Percentiles rank a stretch among this genome's conserved stretches.
phyloP scores from a whole-genome alignment of 2,113 vertebrate genomes.

The Motacilla alba region DNA sequence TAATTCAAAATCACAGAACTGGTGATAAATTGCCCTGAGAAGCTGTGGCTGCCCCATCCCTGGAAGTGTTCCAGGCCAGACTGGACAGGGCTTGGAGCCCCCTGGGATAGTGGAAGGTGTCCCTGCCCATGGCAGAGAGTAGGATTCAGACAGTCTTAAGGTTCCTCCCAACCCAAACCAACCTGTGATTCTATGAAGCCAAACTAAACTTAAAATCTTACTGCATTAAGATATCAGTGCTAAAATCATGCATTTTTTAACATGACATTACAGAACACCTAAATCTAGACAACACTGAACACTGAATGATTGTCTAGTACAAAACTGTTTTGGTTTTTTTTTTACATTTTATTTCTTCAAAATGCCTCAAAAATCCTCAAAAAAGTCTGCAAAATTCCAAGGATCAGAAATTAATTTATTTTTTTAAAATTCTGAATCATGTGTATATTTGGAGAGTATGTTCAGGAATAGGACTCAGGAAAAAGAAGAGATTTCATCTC shows the following conservation, averaged over 20 bases:
- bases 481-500: neutral
- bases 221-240: neutral
- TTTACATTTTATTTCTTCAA: neutral
- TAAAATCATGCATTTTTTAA: neutral
- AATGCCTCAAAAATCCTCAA: neutral
- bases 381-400: neutral
- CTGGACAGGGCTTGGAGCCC: accelerated
- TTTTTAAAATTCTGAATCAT: neutral
- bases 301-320: too few relatives aligned
- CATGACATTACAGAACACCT: neutral
- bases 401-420: neutral
- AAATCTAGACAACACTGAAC: neutral
- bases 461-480: neutral
- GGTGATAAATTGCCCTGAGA: neutral
- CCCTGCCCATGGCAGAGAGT: neutral
- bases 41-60: neutral
- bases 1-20: neutral
- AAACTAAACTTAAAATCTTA: neutral
- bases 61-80: neutral
- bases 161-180: neutral
- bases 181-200: neutral
- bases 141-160: neutral
- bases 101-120: neutral
- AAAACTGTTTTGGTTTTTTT: neutral
- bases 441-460: neutral